phyloP scores from a whole-genome alignment of 2,797 vertebrate species.

The Diceros bicornis region DNA sequence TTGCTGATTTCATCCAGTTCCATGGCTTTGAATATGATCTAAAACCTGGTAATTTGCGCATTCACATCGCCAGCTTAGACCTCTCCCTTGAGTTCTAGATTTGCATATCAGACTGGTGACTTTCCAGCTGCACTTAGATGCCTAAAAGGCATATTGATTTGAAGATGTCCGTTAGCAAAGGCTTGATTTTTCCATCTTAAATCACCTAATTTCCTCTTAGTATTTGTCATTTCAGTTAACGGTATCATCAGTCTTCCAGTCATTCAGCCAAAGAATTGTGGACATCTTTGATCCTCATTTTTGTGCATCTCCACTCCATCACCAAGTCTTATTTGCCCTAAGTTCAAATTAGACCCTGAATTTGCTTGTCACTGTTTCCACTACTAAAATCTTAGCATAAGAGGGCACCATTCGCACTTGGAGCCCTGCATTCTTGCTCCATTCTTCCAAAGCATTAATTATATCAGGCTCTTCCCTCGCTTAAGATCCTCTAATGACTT shows the following conservation, averaged over 20 bases:
- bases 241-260: no score
- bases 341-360: no score
- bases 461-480: rapidly evolving
- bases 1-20: not conserved
- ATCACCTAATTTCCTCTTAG: rapidly evolving
- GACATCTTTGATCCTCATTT: not conserved
- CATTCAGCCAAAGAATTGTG: no score
- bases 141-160: not conserved
- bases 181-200: not conserved
- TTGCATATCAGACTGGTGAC: not conserved
- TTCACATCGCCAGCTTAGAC: not conserved
- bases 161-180: not conserved
- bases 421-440: not conserved
- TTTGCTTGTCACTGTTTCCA: not conserved
- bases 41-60: no score
- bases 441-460: not conserved
- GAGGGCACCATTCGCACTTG: not conserved
- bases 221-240: not conserved
- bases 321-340: not conserved
- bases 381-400: not conserved
- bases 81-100: not conserved
- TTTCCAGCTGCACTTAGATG: not conserved
- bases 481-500: not conserved
- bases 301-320: rapidly evolving
- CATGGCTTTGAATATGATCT: not conserved